These are phyloP conservation scores for Cyanistes caeruleus DNA, from an alignment of 2,113 vertebrate species.

Conservation along the genomic window DNA sequence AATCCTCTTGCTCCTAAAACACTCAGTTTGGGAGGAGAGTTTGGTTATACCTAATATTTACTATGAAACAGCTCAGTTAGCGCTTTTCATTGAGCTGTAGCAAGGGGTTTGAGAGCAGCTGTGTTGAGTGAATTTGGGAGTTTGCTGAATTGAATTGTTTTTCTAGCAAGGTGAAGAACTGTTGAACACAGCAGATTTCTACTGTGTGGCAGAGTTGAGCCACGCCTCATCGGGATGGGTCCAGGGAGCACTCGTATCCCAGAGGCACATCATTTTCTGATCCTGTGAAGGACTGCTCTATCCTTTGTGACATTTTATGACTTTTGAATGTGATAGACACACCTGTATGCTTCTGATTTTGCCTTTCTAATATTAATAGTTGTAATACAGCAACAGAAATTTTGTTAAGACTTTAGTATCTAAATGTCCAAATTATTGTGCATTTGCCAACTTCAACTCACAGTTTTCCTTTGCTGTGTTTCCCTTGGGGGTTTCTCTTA, in stretches of 20 bases:
- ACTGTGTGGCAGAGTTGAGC: background rate
- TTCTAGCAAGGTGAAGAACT: constrained; percentile 30
- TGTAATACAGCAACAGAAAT: background rate
- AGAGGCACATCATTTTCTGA: background rate
- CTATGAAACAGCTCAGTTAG: constrained; percentile 25
- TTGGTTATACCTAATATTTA: constrained; percentile 30
- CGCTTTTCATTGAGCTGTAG: constrained; percentile 32
- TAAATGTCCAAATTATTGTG: background rate
- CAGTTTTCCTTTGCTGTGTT: background rate
- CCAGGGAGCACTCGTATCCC: background rate
- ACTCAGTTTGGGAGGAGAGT: background rate
- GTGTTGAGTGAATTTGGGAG: constrained; percentile 5
- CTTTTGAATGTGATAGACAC: background rate
- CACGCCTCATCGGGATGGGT: fast-evolving
- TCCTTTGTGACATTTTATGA: background rate
- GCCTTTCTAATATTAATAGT: background rate
- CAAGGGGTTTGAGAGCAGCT: constrained; percentile 26
- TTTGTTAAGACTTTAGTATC: background rate
- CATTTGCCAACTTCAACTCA: background rate
- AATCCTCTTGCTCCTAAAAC: constrained; percentile 20
- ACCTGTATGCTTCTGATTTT: background rate
- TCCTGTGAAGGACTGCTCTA: background rate
- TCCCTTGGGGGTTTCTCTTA: background rate
- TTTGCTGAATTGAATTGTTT: constrained; percentile 49
- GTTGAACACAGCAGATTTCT: background rate